Percentiles rank a stretch among this genome's conserved stretches.
Conservation (phyloP, 1,140 invertebrate species). For the Polypedilum pembai region DNA sequence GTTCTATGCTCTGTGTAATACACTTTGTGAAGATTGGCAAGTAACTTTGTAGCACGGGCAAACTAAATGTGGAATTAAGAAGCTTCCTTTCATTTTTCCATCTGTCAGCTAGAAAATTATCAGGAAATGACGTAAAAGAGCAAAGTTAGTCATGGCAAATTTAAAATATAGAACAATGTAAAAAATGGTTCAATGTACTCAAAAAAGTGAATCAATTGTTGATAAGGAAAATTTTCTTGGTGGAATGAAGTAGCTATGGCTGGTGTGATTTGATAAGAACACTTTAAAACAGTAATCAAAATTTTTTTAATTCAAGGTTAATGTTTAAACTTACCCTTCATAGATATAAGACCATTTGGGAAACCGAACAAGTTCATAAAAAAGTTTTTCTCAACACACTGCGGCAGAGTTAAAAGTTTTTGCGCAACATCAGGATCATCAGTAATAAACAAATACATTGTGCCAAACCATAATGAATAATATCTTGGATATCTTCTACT, state of each 20-base stretch:
- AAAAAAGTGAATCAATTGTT: no score
- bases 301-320: background rate
- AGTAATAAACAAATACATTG: constrained; percentile 3
- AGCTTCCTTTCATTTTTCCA: constrained; percentile 20
- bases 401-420: background rate
- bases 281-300: no score
- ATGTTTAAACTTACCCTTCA: background rate
- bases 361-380: constrained; percentile 20
- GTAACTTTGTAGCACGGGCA: background rate
- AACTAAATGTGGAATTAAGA: background rate
- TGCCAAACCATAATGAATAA: constrained; percentile 26
- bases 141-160: no score
- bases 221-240: background rate
- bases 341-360: background rate
- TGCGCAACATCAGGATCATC: background rate
- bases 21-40: background rate
- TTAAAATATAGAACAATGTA: no score
- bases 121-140: background rate
- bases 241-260: background rate
- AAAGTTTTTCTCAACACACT: constrained; percentile 4
- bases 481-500: background rate
- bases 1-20: background rate
- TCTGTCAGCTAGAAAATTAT: background rate
- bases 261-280: background rate
- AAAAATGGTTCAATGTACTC: no score